Conservation (phyloP, 2,797 vertebrate genomes). For the Gymnodraco acuticeps region DNA sequence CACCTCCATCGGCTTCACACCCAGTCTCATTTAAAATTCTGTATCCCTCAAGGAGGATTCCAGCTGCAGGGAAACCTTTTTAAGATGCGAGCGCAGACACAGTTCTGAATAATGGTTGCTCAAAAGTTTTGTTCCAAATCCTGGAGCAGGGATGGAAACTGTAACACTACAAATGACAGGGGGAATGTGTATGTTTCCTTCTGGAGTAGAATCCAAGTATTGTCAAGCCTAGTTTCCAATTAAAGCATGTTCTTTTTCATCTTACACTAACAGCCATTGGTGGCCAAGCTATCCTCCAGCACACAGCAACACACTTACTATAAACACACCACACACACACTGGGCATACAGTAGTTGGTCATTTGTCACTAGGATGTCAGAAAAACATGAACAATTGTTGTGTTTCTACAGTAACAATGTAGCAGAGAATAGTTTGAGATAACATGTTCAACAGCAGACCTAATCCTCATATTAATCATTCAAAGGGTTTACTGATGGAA, state of each 20-base stretch:
- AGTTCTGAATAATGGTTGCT: conserved; percentile 1
- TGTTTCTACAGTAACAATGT: background rate
- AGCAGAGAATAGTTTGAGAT: background rate
- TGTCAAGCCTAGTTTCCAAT: conserved; percentile 17
- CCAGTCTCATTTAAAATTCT: conserved; percentile 26
- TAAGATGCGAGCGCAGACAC: background rate
- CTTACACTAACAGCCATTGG: background rate
- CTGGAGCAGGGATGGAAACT: background rate
- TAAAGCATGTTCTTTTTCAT: background rate
- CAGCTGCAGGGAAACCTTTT: conserved; percentile 21
- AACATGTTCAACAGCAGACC: background rate
- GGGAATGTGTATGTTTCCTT: background rate
- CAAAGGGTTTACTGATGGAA: conserved; percentile 17
- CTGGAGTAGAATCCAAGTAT: background rate
- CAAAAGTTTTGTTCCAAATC: background rate
- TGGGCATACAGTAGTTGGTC: background rate
- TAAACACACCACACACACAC: background rate
- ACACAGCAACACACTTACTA: conserved; percentile 12
- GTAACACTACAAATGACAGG: background rate
- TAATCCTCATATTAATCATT: conserved; percentile 19
- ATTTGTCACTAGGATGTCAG: conserved; percentile 13
- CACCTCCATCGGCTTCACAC: conserved; percentile 14
- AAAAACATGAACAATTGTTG: background rate
- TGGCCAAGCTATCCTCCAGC: background rate
- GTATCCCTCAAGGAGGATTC: background rate